Evolutionary conservation across 2,888 invertebrate genomes (phyloP).

Genomic region (Pseudeuparius sepicola): DNA sequence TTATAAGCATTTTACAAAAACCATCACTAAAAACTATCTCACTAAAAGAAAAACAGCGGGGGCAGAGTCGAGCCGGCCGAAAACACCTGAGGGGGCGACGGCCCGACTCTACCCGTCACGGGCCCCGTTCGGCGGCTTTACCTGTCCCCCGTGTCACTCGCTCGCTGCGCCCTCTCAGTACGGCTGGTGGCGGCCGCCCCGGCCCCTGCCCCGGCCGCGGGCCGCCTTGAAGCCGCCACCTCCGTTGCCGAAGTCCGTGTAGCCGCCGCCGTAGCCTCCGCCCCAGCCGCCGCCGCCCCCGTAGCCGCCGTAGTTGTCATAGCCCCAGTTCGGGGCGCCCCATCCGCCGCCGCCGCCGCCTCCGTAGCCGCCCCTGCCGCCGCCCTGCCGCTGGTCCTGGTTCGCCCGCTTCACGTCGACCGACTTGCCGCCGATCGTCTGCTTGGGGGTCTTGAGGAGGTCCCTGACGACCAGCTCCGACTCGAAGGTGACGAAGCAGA

Average conservation of each 20-base stretch:
- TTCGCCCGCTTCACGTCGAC: constrained; percentile 22
- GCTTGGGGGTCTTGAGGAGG: constrained; percentile 20
- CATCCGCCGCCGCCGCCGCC: too few relatives aligned
- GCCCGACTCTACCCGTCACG: too few relatives aligned
- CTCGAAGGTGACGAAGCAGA: constrained; percentile 22
- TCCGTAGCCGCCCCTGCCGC: constrained; percentile 3
- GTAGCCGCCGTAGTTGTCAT: constrained; percentile 6
- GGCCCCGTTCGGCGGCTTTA: constrained; percentile 18
- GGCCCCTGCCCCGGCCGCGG: constrained; percentile 15
- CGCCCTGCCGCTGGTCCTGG: too few relatives aligned
- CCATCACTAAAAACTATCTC: too few relatives aligned
- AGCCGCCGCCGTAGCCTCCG: constrained; percentile 12
- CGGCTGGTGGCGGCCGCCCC: constrained; percentile 13
- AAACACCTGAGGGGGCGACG: too few relatives aligned
- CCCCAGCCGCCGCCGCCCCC: constrained; percentile 9
- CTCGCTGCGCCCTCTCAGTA: neutral
- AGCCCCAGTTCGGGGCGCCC: too few relatives aligned
- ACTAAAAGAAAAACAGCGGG: too few relatives aligned
- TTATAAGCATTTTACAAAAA: too few relatives aligned
- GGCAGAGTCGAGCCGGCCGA: too few relatives aligned
- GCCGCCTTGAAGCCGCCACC: constrained; percentile 17
- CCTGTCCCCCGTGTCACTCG: constrained; percentile 15
- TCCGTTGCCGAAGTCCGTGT: constrained; percentile 12
- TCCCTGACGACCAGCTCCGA: constrained; percentile 19
- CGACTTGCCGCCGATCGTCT: constrained; percentile 20